Evolutionary conservation across 1,140 invertebrate species (phyloP).

Genomic region (Choristoneura fumiferana): DNA sequence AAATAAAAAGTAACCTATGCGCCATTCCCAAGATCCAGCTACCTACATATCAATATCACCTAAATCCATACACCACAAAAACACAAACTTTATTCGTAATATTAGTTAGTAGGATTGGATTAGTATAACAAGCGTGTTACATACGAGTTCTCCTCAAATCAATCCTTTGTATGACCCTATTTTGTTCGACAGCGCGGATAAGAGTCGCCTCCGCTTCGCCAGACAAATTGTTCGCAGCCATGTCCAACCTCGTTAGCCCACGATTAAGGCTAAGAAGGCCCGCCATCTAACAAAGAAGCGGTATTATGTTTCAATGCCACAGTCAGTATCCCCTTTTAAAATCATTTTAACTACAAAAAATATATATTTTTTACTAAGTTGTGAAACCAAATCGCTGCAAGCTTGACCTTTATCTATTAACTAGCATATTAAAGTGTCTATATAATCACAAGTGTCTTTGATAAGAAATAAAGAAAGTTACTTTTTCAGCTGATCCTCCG

Average conservation of each 20-base stretch:
- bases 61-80: too few relatives aligned
- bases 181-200: constrained; percentile 55
- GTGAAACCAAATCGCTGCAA: too few relatives aligned
- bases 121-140: constrained; percentile 22
- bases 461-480: background rate
- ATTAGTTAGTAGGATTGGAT: too few relatives aligned
- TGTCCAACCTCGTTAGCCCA: constrained; percentile 64
- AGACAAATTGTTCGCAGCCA: constrained; percentile 69
- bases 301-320: constrained; percentile 13
- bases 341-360: constrained; percentile 21
- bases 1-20: too few relatives aligned
- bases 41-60: too few relatives aligned
- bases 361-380: too few relatives aligned
- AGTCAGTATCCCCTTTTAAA: background rate
- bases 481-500: constrained; percentile 64
- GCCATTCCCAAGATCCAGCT: too few relatives aligned
- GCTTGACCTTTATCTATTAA: too few relatives aligned
- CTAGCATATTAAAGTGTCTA: too few relatives aligned
- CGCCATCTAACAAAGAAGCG: constrained; percentile 53
- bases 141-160: constrained; percentile 66
- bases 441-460: too few relatives aligned
- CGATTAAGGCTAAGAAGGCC: constrained; percentile 70
- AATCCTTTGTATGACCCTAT: constrained; percentile 58
- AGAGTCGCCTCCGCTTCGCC: constrained; percentile 66
- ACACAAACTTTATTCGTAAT: too few relatives aligned